These are phyloP conservation scores for Torymus aiolomorphi DNA, from an alignment of 2,888 invertebrate species.

Conservation along the genomic window DNA sequence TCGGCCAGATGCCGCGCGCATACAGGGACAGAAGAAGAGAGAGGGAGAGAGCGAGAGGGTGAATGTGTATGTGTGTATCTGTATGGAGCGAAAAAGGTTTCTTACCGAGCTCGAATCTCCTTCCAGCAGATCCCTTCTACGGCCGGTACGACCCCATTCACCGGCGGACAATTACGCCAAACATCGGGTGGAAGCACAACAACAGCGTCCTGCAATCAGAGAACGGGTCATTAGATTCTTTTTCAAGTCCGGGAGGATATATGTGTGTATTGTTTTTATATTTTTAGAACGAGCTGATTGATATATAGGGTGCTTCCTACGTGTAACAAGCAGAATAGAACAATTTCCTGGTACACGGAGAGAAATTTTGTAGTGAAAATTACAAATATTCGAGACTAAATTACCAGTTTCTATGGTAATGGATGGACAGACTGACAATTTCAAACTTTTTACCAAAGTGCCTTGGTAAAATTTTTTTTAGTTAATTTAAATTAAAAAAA, in stretches of 20 bases:
- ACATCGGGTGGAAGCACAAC: constrained; percentile 67
- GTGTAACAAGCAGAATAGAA: background rate
- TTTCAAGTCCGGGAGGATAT: background rate
- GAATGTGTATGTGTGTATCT: background rate
- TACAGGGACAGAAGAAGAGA: background rate
- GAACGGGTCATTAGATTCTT: background rate
- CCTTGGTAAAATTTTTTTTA: no score
- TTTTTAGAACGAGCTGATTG: background rate
- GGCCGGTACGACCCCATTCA: constrained; percentile 73
- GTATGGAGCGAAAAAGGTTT: constrained; percentile 26
- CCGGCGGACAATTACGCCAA: constrained; percentile 69
- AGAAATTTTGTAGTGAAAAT: no score
- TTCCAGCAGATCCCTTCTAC: constrained; percentile 72
- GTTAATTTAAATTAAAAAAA: no score
- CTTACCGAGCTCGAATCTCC: constrained; percentile 73
- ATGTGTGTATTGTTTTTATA: background rate
- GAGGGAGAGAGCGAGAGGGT: background rate
- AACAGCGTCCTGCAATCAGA: constrained; percentile 65
- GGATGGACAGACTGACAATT: no score
- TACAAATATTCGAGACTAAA: no score
- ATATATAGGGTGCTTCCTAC: background rate
- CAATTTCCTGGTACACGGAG: no score
- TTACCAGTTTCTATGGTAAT: no score
- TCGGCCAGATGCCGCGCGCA: constrained; percentile 60
- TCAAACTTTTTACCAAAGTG: no score